phyloP scores from a whole-genome alignment of 2,888 invertebrate genomes.

The Lutraria lutraria region DNA sequence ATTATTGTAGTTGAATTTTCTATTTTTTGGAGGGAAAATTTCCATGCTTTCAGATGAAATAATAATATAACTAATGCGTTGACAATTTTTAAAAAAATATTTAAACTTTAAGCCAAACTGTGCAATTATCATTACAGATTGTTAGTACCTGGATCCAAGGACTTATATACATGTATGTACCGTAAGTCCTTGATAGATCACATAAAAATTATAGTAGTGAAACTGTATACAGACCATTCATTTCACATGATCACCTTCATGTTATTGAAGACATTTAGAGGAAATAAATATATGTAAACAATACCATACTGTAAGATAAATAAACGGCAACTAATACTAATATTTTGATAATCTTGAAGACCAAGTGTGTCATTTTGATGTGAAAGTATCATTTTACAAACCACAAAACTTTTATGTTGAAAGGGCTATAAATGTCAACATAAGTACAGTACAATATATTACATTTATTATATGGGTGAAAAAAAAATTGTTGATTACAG shows the following conservation, averaged over 20 bases:
- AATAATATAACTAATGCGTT: background rate
- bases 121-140: background rate
- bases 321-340: slow-evolving; percentile 21
- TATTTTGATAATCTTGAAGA: slow-evolving; percentile 37
- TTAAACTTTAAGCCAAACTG: slow-evolving; percentile 8
- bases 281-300: slow-evolving; percentile 12
- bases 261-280: background rate
- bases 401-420: background rate
- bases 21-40: slow-evolving; percentile 36
- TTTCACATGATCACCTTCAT: background rate
- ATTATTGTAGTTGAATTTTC: background rate
- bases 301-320: slow-evolving; percentile 29
- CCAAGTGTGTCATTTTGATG: background rate
- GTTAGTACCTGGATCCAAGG: too few species aligned
- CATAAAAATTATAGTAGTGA: too few species aligned
- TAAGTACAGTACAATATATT: slow-evolving; percentile 29
- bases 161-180: too few species aligned
- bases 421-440: slow-evolving; percentile 32
- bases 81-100: background rate
- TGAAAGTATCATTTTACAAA: background rate
- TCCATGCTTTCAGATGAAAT: background rate
- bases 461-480: slow-evolving; percentile 38
- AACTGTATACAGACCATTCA: slow-evolving; percentile 10
- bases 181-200: too few species aligned
- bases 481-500: background rate